A percentile compares a stretch with the other conserved stretches of the same genome.
Evolutionary conservation across 2,888 invertebrate species (phyloP).

Genomic region (Rotaria magnacalcarata): DNA sequence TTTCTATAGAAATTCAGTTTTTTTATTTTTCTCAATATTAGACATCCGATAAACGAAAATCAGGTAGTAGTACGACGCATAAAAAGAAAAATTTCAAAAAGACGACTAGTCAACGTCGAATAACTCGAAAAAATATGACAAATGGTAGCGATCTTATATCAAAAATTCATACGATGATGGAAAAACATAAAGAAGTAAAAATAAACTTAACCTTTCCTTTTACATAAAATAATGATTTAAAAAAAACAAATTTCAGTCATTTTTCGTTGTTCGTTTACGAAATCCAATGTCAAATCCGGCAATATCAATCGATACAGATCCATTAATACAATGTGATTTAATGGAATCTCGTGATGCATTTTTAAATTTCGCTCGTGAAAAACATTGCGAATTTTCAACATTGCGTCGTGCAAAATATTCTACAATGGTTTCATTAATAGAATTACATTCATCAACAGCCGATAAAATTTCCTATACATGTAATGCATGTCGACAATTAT

Average conservation of each 20-base stretch:
- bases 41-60: conserved; percentile 30
- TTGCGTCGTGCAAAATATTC: conserved; percentile 88
- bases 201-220: no score
- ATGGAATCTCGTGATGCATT: conserved; percentile 99
- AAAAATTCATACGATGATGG: conserved; percentile 72
- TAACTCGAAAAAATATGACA: conserved; percentile 40
- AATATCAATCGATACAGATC: conserved; percentile 94
- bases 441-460: conserved; percentile 94
- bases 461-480: conserved; percentile 97
- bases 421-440: conserved; percentile 92
- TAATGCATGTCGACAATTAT: conserved; percentile 89
- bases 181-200: conserved; percentile 86
- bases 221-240: no score
- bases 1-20: no score
- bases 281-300: conserved; percentile 71
- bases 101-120: conserved; percentile 69
- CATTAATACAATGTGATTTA: conserved; percentile 81
- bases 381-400: conserved; percentile 96
- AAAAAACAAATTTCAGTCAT: neutral
- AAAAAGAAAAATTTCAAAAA: conserved; percentile 89
- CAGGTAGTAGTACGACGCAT: conserved; percentile 63
- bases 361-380: conserved; percentile 91
- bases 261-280: conserved; percentile 24
- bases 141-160: conserved; percentile 35
- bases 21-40: neutral